Evolutionary conservation across 1,140 invertebrate genomes (phyloP).

Genomic region (Sitodiplosis mosellana): DNA sequence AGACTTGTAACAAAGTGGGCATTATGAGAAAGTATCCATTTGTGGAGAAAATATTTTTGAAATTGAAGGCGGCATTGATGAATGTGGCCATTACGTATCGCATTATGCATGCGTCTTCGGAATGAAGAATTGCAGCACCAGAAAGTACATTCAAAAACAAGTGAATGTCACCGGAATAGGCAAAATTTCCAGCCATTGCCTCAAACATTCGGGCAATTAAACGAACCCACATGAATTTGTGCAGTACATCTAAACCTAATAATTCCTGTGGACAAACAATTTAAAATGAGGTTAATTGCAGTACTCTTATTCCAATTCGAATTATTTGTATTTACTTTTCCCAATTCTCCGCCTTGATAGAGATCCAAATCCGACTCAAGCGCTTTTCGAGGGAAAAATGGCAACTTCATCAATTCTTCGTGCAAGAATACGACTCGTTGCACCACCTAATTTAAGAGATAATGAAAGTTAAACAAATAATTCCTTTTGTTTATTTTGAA

Average conservation of each 20-base stretch:
- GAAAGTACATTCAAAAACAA: constrained; percentile 96
- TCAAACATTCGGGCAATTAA: constrained; percentile 95
- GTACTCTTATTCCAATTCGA: constrained; percentile 3
- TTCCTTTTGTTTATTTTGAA: not conserved
- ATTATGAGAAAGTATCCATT: constrained; percentile 96
- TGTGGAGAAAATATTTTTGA: constrained; percentile 96
- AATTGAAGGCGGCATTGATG: constrained; percentile 94
- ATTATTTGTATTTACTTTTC: constrained; percentile 38
- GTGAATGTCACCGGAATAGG: constrained; percentile 92
- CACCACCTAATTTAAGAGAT: too few relatives aligned
- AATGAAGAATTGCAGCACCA: constrained; percentile 89
- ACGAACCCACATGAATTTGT: constrained; percentile 98
- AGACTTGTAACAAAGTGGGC: constrained; percentile 90
- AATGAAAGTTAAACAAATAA: constrained; percentile 6
- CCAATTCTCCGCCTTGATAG: constrained; percentile 77
- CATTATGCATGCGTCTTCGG: constrained; percentile 89
- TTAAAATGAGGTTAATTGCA: constrained; percentile 3
- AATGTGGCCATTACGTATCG: constrained; percentile 92
- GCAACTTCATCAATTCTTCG: constrained; percentile 96
- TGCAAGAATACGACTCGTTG: constrained; percentile 96
- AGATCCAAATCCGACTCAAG: constrained; percentile 90
- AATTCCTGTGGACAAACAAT: constrained; percentile 42
- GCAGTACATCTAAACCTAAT: constrained; percentile 83
- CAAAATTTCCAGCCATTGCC: constrained; percentile 96
- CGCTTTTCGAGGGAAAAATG: constrained; percentile 94